These are phyloP conservation scores for Drosophila pseudotakahashii DNA, from an alignment of 2,888 invertebrate genomes.

Conservation along the genomic window DNA sequence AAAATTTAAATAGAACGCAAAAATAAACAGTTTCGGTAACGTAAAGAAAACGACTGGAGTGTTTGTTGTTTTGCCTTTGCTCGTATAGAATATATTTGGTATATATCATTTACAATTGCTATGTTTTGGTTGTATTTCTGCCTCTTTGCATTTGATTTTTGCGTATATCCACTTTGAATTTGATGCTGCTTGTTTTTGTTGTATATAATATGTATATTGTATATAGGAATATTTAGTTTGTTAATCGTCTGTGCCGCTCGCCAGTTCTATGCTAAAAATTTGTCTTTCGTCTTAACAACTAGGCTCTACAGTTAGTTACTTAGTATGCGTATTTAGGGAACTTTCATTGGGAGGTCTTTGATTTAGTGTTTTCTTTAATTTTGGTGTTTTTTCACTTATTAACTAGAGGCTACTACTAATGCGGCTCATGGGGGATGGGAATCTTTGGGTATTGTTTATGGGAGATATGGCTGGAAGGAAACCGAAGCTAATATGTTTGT, in stretches of 20 bases:
- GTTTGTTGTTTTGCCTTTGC: slow-evolving; percentile 40
- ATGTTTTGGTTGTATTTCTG: slow-evolving; percentile 38
- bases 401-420: slow-evolving; percentile 26
- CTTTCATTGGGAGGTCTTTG: slow-evolving; percentile 77
- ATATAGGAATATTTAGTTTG: slow-evolving; percentile 81
- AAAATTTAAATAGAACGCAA: slow-evolving; percentile 31
- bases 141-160: slow-evolving; percentile 53
- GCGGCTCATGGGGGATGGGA: slow-evolving; percentile 5
- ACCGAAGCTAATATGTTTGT: slow-evolving; percentile 57
- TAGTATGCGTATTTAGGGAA: slow-evolving; percentile 69
- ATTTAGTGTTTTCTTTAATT: slow-evolving; percentile 60
- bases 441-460: background rate
- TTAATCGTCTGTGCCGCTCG: slow-evolving; percentile 60
- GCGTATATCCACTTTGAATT: slow-evolving; percentile 35
- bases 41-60: slow-evolving; percentile 29
- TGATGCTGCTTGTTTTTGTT: slow-evolving; percentile 56
- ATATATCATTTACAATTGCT: slow-evolving; percentile 74
- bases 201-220: slow-evolving; percentile 74
- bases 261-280: slow-evolving; percentile 43
- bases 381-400: slow-evolving; percentile 45
- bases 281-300: slow-evolving; percentile 60
- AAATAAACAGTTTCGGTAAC: slow-evolving; percentile 27
- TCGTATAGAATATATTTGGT: slow-evolving; percentile 68
- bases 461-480: slow-evolving; percentile 56
- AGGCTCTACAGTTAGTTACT: slow-evolving; percentile 51